Conservation (phyloP, 2,113 vertebrate genomes). For the Sander vitreus region DNA sequence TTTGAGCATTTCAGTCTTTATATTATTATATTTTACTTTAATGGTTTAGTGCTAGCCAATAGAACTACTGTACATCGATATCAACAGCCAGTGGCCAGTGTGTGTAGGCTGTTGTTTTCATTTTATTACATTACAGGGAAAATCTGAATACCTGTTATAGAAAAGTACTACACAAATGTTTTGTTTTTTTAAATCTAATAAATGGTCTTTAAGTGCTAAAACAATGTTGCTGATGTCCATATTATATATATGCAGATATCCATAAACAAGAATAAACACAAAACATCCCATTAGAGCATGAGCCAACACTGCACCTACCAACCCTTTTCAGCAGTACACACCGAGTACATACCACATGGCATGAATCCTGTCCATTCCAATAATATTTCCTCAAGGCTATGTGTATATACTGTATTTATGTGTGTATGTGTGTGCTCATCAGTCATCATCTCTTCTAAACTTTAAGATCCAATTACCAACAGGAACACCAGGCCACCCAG, state of each 20-base stretch:
- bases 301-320: too few species aligned
- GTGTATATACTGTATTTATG: neutral
- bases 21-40: conserved; percentile 53
- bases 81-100: neutral
- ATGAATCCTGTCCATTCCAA: conserved; percentile 24
- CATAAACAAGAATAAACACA: too few species aligned
- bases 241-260: neutral
- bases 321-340: too few species aligned
- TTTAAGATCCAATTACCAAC: conserved; percentile 84
- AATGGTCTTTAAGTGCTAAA: neutral
- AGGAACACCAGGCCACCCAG: conserved; percentile 83
- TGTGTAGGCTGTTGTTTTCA: neutral
- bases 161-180: neutral
- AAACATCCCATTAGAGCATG: too few species aligned
- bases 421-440: conserved; percentile 58
- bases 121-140: neutral
- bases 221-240: neutral
- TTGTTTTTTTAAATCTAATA: neutral
- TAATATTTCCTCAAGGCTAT: conserved; percentile 16
- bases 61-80: neutral
- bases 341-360: conserved; percentile 9
- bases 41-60: conserved; percentile 25
- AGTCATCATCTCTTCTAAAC: conserved; percentile 78
- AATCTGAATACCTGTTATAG: neutral
- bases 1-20: conserved; percentile 29